phyloP scores from a whole-genome alignment of 2,113 vertebrate genomes.

The Condylura cristata region DNA sequence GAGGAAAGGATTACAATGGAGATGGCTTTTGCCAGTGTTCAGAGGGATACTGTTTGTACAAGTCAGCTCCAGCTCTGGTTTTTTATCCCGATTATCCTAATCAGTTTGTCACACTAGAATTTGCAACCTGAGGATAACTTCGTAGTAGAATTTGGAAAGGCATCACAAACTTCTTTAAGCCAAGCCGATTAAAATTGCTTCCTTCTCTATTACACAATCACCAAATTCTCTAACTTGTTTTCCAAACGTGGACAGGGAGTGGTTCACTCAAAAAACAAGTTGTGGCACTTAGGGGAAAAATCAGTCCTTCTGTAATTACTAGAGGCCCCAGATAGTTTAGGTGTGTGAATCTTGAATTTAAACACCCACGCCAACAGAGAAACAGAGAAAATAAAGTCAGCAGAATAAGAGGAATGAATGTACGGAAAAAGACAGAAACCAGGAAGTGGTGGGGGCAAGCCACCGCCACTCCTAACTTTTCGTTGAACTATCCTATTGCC shows the following conservation, averaged over 20 bases:
- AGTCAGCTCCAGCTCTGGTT: constrained; percentile 9
- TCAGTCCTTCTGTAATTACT: not conserved
- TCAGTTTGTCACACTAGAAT: not conserved
- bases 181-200: not conserved
- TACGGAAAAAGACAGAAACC: not conserved
- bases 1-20: not conserved
- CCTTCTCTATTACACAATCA: constrained; percentile 20
- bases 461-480: not conserved
- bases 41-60: not conserved
- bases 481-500: not conserved
- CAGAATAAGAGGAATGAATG: not conserved
- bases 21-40: not conserved
- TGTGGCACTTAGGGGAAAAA: not conserved
- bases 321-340: not conserved
- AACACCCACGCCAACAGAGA: constrained; percentile 14
- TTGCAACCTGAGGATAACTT: not conserved
- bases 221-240: constrained; percentile 30
- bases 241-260: not conserved
- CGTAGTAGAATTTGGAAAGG: not conserved
- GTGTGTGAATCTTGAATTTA: constrained; percentile 38
- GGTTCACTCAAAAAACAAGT: constrained; percentile 5
- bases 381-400: not conserved
- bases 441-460: not conserved
- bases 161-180: constrained; percentile 23
- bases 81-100: constrained; percentile 5